Base-by-base conservation (phyloP, 2,888 invertebrate genomes). In the Clepsis dumicolana region DNA sequence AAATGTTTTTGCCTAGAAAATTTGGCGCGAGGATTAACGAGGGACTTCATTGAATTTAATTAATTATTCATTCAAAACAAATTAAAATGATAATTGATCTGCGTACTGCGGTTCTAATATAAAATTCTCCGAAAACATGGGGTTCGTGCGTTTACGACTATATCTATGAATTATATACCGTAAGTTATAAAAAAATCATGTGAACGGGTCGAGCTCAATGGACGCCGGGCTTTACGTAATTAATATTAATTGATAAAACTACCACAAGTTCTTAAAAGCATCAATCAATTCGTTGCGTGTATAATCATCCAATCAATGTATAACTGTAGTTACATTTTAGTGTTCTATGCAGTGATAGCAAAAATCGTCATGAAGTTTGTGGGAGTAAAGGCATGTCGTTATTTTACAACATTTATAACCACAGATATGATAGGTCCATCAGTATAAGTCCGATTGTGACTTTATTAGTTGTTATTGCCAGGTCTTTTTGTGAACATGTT, bases 261-360 rank as follows among this genome's bases (percentile, higher is more conserved):
- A 50, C 50, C 35, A 35, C 52, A 62, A 62, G 35, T 25, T 62
- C 52, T 62, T 52, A 62, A 62, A 62, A 35, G 35, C 35, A 52
- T 62, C 62, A 35, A 62, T 62, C 52, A 62, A 52, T 62, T 62
- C 62, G 62, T n/a, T 62, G 52, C 62, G 62, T n/a, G 50, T 50
- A 52, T 52, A 62, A 62, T 62, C 52, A 52, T 62, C 62, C 62
- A 52, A 62, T 62, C 62, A 62, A 62, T 21, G 48, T 32, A 32
- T 61, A 61, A 61, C 61, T 61, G 61, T 61, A n/a, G n/a, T n/a
- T n/a, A 57, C 18, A 50, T 32, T 61, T 60, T 50, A 61, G 48
- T 61, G 61, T 29, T 61, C 27, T 18, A 18, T 27, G 44, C 48
- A 50, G 18, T 24, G 32, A 50, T 32, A 57, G 35, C 32, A 38